Conservation (phyloP, 37 sponge, comb jelly and placozoan species). For the Dysidea cf. avara region DNA sequence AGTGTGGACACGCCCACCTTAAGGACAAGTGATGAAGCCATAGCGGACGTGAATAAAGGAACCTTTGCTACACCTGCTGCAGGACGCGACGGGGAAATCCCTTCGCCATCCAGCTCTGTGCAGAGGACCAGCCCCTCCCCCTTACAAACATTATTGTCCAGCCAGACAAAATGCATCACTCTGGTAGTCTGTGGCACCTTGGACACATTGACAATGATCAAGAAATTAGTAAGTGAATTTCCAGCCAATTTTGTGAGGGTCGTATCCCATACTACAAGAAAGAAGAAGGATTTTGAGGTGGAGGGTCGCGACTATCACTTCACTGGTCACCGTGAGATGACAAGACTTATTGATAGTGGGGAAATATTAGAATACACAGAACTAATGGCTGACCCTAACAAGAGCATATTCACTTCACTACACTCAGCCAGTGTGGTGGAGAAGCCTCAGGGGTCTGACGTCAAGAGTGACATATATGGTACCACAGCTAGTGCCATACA, state of each 20-base stretch:
- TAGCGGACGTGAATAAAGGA: too few species aligned
- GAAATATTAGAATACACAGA: conserved; percentile 56
- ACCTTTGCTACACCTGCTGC: too few species aligned
- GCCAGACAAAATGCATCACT: background rate
- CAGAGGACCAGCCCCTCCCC: too few species aligned
- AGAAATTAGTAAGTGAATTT: conserved; percentile 49
- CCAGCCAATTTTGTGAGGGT: conserved; percentile 58
- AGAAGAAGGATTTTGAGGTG: conserved; percentile 39
- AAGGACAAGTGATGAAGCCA: too few species aligned
- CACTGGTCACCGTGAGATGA: conserved; percentile 37
- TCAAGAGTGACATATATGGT: conserved; percentile 46
- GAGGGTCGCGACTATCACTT: conserved; percentile 76
- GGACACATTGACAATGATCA: conserved; percentile 32
- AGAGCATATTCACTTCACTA: background rate
- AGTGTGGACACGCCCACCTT: too few species aligned
- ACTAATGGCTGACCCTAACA: background rate
- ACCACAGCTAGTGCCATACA: conserved; percentile 41
- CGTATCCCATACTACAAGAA: conserved; percentile 69
- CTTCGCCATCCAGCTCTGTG: too few species aligned
- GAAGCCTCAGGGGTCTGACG: background rate
- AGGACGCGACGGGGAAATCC: too few species aligned
- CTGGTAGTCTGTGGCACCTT: conserved; percentile 62
- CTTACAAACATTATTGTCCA: too few species aligned
- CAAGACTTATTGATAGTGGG: conserved; percentile 22
- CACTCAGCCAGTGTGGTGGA: background rate